A percentile compares a stretch with the other conserved stretches of the same genome.
Evolutionary conservation across 2,113 vertebrate species (phyloP).

Genomic region (Gobio gobio): DNA sequence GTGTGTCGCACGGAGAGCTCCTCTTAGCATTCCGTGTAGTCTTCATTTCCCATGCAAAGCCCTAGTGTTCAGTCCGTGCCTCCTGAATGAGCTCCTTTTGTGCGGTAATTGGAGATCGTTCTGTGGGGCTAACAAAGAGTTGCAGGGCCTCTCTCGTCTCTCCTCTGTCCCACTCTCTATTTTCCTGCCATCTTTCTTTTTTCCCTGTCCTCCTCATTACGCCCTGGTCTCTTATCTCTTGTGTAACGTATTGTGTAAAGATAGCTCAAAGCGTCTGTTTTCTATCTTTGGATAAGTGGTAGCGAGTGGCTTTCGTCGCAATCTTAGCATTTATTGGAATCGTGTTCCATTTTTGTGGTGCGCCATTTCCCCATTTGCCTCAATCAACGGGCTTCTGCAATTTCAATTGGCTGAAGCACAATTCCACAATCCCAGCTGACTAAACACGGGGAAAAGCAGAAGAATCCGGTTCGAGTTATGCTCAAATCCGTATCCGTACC

Average conservation of each 20-base stretch:
- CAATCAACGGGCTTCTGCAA: conserved; percentile 31
- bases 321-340: conserved; percentile 19
- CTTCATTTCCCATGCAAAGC: conserved; percentile 82
- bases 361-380: background rate
- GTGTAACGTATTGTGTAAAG: conserved; percentile 63
- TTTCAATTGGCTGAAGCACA: conserved; percentile 1
- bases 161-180: conserved; percentile 44
- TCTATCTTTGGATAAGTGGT: conserved; percentile 15
- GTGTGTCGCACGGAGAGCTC: conserved; percentile 36
- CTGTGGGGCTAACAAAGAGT: conserved; percentile 71
- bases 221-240: conserved; percentile 56
- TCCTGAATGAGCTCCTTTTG: conserved; percentile 90
- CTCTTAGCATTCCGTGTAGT: conserved; percentile 77
- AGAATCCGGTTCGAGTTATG: conserved; percentile 38
- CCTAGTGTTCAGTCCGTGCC: conserved; percentile 76
- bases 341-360: conserved; percentile 7
- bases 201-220: conserved; percentile 54
- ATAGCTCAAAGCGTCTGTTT: conserved; percentile 44
- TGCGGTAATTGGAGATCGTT: conserved; percentile 84
- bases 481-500: background rate
- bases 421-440: conserved; percentile 51
- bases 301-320: background rate
- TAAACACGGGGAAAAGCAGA: conserved; percentile 49
- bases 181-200: conserved; percentile 45
- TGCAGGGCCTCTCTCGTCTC: conserved; percentile 61